Evolutionary conservation across 2,113 vertebrate genomes (phyloP), one percentile per base, ranked within the genome.

Genomic region (Callionymus lyra): DNA sequence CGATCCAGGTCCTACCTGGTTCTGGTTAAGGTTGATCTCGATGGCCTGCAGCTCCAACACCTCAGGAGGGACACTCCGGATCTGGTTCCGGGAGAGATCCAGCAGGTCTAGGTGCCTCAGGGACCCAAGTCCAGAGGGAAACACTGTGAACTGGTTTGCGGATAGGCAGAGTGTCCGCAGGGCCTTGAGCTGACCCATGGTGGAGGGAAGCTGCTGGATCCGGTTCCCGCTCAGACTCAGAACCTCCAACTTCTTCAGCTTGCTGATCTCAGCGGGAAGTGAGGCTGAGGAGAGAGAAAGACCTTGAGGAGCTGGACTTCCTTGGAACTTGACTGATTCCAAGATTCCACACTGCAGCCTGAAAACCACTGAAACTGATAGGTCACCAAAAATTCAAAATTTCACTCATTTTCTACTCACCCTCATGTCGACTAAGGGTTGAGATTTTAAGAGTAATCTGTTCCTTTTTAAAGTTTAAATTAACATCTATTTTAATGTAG

Each of bases 21-120:
- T 99, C 80, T 99, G 94, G 81, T 99, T 99, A 51, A 99, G 80
- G 74, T 98, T 99, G 72, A 99, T 88, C 77, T 99, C 95, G 0
- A 98, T 97, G 68, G 86, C 84, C 70, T 99, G 95, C 60, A 99
- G 67, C 42, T 91, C 86, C 1, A 82, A 86, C 44, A 98, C 86
- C 9, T 70, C 85, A 9, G 90, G 74, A 0, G 91, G 93, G 19
- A 99, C 81, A 0, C 66, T 82, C 39, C 85, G 89, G 71, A 99
- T 97, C 73, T 87, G 83, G 80, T 99, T 99, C 44, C 83, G 88
- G 44, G 94, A 98, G 57, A 99, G 85, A 72, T 99, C 93, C 19
- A 97, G 80, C 34, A 99, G 76, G 70, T 97, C 93, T 47, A 99
- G 79, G 6, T 95, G 91, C 19, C 86, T 82, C 19, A 99, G 85